A percentile compares a stretch with the other conserved stretches of the same genome.
Conservation (phyloP, 2,113 vertebrate species). For the Ammodytes dubius region DNA sequence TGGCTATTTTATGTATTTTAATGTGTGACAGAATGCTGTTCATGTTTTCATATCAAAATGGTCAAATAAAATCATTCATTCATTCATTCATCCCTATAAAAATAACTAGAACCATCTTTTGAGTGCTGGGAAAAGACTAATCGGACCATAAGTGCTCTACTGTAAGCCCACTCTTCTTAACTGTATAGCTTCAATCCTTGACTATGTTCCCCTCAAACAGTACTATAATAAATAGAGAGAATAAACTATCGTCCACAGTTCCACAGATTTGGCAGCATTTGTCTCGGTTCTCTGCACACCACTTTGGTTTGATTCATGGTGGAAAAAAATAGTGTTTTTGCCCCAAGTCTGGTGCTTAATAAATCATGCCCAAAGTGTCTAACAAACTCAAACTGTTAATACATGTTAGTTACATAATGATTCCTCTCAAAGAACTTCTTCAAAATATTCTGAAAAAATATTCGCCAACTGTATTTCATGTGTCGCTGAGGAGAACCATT, state of each 20-base stretch:
- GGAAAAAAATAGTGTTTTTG: neutral
- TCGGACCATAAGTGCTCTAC: neutral
- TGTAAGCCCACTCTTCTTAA: too few relatives aligned
- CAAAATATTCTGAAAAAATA: neutral
- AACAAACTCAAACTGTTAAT: slow-evolving; percentile 31
- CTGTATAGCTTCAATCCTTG: neutral
- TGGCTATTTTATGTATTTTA: too few relatives aligned
- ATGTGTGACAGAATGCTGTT: too few relatives aligned
- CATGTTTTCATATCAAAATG: too few relatives aligned
- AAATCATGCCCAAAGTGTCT: slow-evolving; percentile 52
- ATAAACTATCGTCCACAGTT: slow-evolving; percentile 12
- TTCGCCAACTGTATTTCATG: neutral
- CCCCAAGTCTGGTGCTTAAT: slow-evolving; percentile 65
- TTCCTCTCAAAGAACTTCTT: slow-evolving; percentile 42
- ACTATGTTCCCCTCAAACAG: neutral
- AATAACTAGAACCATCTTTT: neutral
- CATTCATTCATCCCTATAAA: neutral
- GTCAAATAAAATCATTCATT: too few relatives aligned
- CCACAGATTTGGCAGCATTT: slow-evolving; percentile 34
- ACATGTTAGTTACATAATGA: slow-evolving; percentile 50
- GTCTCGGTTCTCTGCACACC: slow-evolving; percentile 22
- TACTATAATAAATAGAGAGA: neutral
- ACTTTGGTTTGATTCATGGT: neutral
- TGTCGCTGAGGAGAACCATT: slow-evolving; percentile 60
- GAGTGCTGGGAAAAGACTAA: neutral